Conservation (phyloP, 2,113 vertebrate species). For the Ophthalmolycus amberensis region DNA sequence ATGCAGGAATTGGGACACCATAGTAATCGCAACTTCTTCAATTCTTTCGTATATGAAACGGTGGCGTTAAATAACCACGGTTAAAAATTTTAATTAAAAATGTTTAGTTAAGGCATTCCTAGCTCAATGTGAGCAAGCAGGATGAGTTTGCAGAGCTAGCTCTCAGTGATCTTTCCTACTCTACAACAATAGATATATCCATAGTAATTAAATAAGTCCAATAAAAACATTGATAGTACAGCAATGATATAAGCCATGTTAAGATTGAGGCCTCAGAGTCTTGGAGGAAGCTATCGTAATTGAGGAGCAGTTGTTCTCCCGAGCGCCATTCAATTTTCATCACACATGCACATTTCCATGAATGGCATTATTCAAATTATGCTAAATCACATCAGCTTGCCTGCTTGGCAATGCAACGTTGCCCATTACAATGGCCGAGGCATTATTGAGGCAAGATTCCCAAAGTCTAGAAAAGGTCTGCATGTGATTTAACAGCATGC, state of each 20-base stretch:
- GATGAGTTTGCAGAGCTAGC: constrained; percentile 36
- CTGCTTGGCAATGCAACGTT: constrained; percentile 79
- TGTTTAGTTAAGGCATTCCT: not conserved
- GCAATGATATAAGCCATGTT: constrained; percentile 73
- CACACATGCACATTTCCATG: constrained; percentile 81
- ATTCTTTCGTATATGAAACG: not conserved
- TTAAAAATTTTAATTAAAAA: not conserved
- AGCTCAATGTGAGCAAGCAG: constrained; percentile 27
- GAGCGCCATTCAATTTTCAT: constrained; percentile 84
- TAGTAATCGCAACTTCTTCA: no score
- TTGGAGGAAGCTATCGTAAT: constrained; percentile 68
- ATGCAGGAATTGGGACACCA: not conserved
- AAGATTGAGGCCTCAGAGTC: constrained; percentile 54
- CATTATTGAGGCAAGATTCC: constrained; percentile 75
- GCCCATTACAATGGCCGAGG: constrained; percentile 78
- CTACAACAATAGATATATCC: constrained; percentile 58
- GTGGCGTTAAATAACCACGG: not conserved
- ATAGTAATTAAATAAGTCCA: constrained; percentile 62
- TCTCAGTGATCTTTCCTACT: constrained; percentile 31
- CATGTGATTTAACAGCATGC: constrained; percentile 66
- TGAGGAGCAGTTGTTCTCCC: constrained; percentile 79
- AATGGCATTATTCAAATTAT: constrained; percentile 88
- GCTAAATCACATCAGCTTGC: constrained; percentile 83
- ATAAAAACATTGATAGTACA: constrained; percentile 69
- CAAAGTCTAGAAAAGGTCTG: constrained; percentile 68